These are phyloP conservation scores for Rhopilema esculentum DNA, from an alignment of 30 jellyfish, hydroid and myxozoan genomes.

Conservation along the genomic window DNA sequence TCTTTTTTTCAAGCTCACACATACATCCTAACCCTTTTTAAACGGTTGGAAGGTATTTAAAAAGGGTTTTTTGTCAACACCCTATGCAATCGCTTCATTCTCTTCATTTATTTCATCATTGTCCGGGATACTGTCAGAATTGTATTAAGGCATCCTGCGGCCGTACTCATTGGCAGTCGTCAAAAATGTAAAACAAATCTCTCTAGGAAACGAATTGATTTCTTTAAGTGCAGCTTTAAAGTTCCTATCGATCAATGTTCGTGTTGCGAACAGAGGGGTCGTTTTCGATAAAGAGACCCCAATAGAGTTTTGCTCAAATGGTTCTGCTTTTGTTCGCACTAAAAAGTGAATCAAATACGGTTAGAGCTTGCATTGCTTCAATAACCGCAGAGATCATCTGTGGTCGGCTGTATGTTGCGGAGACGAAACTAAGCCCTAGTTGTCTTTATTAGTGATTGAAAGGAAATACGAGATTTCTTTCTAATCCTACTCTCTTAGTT, in stretches of 20 bases:
- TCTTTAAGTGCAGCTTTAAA: neutral
- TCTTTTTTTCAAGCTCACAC: too few species aligned
- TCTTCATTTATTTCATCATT: too few species aligned
- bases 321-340: neutral
- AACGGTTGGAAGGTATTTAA: too few species aligned
- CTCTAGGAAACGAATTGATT: neutral
- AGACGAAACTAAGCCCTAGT: neutral
- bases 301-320: neutral
- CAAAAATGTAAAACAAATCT: too few species aligned
- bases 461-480: conserved; percentile 38
- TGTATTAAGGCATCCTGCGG: too few species aligned
- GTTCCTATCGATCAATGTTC: neutral
- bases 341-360: neutral
- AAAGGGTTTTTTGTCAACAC: too few species aligned
- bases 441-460: neutral
- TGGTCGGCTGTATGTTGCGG: neutral
- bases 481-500: neutral
- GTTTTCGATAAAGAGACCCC: neutral
- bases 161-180: too few species aligned
- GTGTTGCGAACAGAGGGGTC: neutral
- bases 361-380: neutral
- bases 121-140: too few species aligned
- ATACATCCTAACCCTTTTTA: too few species aligned
- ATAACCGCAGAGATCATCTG: neutral
- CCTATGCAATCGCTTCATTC: too few species aligned